Percentiles rank a stretch among this genome's conserved stretches.
Evolutionary conservation across 2,797 vertebrate genomes (phyloP).

Genomic region (Sebastes cheni): DNA sequence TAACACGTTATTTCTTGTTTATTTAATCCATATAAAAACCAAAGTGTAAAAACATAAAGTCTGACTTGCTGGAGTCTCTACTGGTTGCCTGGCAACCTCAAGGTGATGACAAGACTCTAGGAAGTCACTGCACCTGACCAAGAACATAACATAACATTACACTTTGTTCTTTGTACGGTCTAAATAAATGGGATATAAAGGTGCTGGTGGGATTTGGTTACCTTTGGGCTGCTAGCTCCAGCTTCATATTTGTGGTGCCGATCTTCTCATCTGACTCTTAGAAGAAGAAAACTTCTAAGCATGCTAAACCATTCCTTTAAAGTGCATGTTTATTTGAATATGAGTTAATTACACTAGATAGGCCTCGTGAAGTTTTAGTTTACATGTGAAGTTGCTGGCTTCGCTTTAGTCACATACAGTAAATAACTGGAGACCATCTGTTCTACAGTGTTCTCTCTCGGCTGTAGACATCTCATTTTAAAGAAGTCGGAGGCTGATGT

Average conservation of each 20-base stretch:
- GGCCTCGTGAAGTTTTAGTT: not conserved
- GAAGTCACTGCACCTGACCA: not conserved
- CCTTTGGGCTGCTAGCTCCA: not conserved
- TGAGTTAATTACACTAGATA: not conserved
- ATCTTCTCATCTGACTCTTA: not conserved
- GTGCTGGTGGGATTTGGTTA: not conserved
- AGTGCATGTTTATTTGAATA: constrained; percentile 2
- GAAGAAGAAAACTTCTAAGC: not conserved
- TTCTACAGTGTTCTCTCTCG: not conserved
- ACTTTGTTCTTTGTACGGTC: not conserved
- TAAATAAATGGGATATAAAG: not conserved
- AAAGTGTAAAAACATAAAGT: not conserved
- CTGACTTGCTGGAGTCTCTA: not conserved
- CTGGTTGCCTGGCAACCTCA: not conserved
- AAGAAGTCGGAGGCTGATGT: constrained; percentile 30
- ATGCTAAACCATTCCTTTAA: not conserved
- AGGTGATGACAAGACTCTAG: rapidly evolving
- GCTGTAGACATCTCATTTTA: constrained; percentile 37
- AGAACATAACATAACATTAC: not conserved
- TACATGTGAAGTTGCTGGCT: not conserved
- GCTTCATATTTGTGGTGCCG: not conserved
- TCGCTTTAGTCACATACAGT: not conserved
- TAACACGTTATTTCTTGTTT: not conserved
- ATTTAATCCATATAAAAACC: not conserved
- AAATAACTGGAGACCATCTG: not conserved